A percentile compares a stretch with the other conserved stretches of the same genome.
phyloP scores from a whole-genome alignment of 2,113 vertebrate species.

The Anser cygnoides region DNA sequence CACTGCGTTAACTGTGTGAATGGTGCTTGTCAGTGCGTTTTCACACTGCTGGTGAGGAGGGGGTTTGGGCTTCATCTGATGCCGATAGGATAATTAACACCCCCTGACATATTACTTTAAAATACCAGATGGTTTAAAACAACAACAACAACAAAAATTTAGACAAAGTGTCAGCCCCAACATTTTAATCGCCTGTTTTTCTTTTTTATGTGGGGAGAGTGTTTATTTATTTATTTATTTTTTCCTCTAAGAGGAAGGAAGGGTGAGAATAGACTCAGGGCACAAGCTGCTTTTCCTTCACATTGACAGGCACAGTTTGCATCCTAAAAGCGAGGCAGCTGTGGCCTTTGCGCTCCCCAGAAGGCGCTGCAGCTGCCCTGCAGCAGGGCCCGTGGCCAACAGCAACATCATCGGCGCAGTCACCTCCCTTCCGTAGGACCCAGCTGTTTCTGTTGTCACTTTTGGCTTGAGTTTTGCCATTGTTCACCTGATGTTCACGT shows the following conservation, averaged over 20 bases:
- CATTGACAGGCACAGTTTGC: background rate
- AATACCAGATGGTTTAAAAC: background rate
- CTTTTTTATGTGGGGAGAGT: background rate
- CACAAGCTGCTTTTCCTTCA: background rate
- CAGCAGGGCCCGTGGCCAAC: background rate
- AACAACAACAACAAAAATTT: background rate
- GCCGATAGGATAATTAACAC: background rate
- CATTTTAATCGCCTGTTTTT: background rate
- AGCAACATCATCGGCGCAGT: background rate
- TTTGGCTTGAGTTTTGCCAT: background rate
- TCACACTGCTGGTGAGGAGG: fast-evolving
- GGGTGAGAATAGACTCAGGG: background rate
- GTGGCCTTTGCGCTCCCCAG: background rate
- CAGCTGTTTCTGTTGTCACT: background rate
- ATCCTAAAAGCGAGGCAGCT: background rate
- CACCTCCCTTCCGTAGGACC: background rate
- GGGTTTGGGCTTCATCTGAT: fast-evolving
- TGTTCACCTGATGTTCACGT: background rate
- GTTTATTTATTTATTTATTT: background rate
- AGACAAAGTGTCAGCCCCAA: background rate
- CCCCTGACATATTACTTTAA: background rate
- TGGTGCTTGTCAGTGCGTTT: fast-evolving
- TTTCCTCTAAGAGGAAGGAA: background rate
- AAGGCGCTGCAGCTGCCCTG: fast-evolving
- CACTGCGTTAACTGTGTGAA: fast-evolving